These are phyloP conservation scores for Entelurus aequoreus DNA, from an alignment of 2,113 vertebrate species.

Conservation along the genomic window DNA sequence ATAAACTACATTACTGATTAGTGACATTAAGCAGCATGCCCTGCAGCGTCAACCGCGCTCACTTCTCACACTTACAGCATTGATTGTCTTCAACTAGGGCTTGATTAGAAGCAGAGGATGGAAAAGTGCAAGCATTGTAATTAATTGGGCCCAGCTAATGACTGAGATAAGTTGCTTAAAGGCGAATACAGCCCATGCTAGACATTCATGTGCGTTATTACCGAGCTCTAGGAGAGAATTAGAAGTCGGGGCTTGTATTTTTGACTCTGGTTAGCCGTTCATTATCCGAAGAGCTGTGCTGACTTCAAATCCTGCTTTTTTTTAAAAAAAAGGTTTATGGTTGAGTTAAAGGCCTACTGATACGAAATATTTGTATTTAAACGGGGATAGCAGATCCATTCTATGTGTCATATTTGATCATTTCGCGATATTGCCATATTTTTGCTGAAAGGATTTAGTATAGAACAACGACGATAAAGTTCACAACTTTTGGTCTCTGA, in stretches of 20 bases:
- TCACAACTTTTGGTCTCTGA: too few relatives aligned
- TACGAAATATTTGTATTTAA: too few relatives aligned
- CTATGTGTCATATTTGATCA: too few relatives aligned
- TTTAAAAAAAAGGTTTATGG: not conserved
- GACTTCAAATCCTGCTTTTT: conserved; percentile 14
- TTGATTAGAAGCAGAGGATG: conserved; percentile 49
- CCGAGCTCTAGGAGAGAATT: conserved; percentile 20
- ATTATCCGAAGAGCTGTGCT: conserved; percentile 14
- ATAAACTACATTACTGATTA: conserved; percentile 8
- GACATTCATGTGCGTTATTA: conserved; percentile 36
- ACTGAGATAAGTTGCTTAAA: conserved; percentile 38
- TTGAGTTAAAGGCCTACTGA: conserved; percentile 2
- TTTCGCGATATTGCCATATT: too few relatives aligned
- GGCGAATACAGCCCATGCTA: conserved; percentile 21
- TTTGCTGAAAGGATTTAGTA: too few relatives aligned
- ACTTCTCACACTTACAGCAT: conserved; percentile 15
- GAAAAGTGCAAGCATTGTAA: conserved; percentile 36
- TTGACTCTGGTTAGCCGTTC: conserved; percentile 10
- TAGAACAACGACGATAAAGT: too few relatives aligned
- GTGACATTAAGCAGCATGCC: conserved; percentile 5
- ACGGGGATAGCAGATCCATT: too few relatives aligned
- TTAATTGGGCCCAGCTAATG: conserved; percentile 37
- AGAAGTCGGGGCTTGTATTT: conserved; percentile 22
- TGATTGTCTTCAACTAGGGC: conserved; percentile 51
- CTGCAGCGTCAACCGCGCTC: conserved; percentile 2